Evolutionary conservation across 2,888 invertebrate genomes (phyloP).

Genomic region (Ichneumoninae sp.): DNA sequence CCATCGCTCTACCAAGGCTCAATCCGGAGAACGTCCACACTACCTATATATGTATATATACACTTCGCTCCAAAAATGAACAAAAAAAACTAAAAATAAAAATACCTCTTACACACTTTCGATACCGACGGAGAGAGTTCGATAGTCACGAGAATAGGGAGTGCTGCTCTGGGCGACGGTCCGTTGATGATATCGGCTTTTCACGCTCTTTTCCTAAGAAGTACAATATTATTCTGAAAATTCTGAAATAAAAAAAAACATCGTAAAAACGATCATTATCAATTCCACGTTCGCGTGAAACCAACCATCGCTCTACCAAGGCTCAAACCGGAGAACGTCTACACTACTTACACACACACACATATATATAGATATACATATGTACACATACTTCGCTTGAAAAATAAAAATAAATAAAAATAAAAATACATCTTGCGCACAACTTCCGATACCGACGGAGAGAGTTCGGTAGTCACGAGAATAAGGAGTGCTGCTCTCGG

Average conservation of each 20-base stretch:
- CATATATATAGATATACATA: too few relatives aligned
- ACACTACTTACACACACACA: not conserved
- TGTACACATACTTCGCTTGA: not conserved
- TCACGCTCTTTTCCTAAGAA: slow-evolving; percentile 26
- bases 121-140: slow-evolving; percentile 21
- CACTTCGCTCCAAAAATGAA: not conserved
- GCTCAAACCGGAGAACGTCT: too few relatives aligned
- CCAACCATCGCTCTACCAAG: not conserved
- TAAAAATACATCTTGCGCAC: not conserved
- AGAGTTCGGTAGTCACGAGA: slow-evolving; percentile 56
- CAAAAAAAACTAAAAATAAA: not conserved
- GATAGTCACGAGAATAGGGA: slow-evolving; percentile 53
- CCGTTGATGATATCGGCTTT: slow-evolving; percentile 63
- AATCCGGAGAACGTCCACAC: too few relatives aligned
- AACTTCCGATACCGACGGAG: slow-evolving; percentile 13
- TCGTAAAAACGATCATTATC: not conserved
- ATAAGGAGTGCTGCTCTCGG: slow-evolving; percentile 16
- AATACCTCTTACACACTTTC: not conserved
- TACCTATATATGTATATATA: not conserved
- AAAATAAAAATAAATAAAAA: not conserved
- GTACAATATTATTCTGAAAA: too few relatives aligned
- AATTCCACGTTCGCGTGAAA: not conserved
- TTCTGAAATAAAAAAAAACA: not conserved
- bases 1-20: not conserved
- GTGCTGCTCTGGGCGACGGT: slow-evolving; percentile 30